A percentile compares a stretch with the other conserved stretches of the same genome.
phyloP scores from a whole-genome alignment of 2,113 vertebrate genomes.

The Urocynchramus pylzowi region DNA sequence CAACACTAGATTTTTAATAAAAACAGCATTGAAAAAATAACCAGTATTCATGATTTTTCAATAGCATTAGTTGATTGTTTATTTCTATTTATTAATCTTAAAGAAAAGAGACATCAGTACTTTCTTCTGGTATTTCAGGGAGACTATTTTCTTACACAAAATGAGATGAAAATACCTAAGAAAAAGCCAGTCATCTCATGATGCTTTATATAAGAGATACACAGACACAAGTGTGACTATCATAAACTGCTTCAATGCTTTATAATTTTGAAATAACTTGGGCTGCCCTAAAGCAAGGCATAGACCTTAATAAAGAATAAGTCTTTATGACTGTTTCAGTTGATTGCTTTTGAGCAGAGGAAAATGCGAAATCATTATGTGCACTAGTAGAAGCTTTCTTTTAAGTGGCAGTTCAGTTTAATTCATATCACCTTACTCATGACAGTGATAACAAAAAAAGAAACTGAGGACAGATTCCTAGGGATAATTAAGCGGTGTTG shows the following conservation, averaged over 20 bases:
- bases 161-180: background rate
- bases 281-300: slow-evolving; percentile 24
- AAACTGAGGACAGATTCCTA: slow-evolving; percentile 67
- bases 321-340: slow-evolving; percentile 55
- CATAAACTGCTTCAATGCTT: slow-evolving; percentile 8
- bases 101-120: background rate
- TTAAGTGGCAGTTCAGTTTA: slow-evolving; percentile 65
- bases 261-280: slow-evolving; percentile 50
- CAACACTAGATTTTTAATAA: background rate
- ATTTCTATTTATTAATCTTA: background rate
- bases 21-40: background rate
- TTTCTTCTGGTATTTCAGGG: background rate
- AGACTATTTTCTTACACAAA: background rate
- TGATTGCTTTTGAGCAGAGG: slow-evolving; percentile 43
- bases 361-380: slow-evolving; percentile 68
- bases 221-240: background rate
- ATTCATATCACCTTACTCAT: slow-evolving; percentile 69
- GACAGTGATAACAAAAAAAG: slow-evolving; percentile 69
- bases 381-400: slow-evolving; percentile 42
- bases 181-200: background rate
- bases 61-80: background rate
- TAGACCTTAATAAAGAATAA: slow-evolving; percentile 63
- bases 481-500: slow-evolving; percentile 75
- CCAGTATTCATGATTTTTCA: background rate
- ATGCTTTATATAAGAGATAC: background rate